Base-by-base conservation (phyloP, 2,113 vertebrate species). In the Trogon melanurus region DNA sequence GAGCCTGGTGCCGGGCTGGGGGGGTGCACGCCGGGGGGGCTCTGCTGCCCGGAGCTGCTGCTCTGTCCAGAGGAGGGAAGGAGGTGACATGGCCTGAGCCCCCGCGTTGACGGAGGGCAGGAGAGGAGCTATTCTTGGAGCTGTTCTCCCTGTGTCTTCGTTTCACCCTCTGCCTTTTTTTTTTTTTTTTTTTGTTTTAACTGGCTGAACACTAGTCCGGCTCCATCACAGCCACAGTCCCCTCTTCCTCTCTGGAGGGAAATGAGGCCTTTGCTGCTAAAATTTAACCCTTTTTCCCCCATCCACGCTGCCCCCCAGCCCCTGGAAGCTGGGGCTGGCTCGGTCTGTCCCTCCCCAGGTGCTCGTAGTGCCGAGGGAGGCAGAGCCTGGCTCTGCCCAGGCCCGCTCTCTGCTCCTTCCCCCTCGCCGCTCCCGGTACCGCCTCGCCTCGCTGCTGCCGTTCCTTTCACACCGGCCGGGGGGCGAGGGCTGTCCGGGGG, bases 191-290 rank as follows among this genome's bases (percentile, higher is more conserved):
- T 11, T 32, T 9, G 6, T 32, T 9, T 72, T 45, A 71, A 44
- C 57, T 76, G 76, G 61, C 88, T 58, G 10, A 83, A 47, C 85
- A 75, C 78, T 38, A 88, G 74, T 80, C 75, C 0, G 5, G 87
- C 86, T 91, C 89, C 75, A 62, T 83, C 66, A 62, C 83, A n/a
- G 44, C 75, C 66, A 45, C 83, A 41, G 10, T 67, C 79, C 45
- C 75, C 51, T 73, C 67, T 57, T 58, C 84, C 18, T 7, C 71
- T 62, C 89, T 56, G 34, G 50, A 79, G 80, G 79, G 69, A 76
- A 85, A 51, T 0, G 72, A 89, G 93, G 91, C 80, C n/a, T 95
- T 74, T 92, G 91, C 92, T 96, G 94, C 95, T 96, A 36, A 36
- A 36, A 36, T 36, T 36, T 36, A 36, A 36, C 36, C 36, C 36